These are phyloP conservation scores for Laterallus jamaicensis DNA, from an alignment of 2,113 vertebrate species.

Conservation along the genomic window DNA sequence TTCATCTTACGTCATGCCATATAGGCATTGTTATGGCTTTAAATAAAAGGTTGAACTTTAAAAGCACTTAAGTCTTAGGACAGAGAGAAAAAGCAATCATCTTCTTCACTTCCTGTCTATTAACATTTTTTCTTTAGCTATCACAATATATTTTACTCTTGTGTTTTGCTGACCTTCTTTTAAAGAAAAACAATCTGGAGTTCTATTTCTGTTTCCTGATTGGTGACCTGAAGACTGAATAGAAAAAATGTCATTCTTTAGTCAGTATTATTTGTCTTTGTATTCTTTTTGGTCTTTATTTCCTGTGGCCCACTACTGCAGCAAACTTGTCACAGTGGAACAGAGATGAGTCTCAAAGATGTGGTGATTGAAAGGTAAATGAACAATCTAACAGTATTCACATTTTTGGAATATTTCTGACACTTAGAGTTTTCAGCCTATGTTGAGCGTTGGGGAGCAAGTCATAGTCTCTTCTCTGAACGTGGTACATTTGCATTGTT, in stretches of 20 bases:
- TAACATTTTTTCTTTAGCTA: not conserved
- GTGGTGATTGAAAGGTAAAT: not conserved
- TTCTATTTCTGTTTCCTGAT: not conserved
- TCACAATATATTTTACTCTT: not conserved
- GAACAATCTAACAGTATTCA: not conserved
- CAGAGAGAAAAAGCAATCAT: not conserved
- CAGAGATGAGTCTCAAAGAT: not conserved
- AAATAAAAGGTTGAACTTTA: not conserved
- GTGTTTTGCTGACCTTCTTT: not conserved
- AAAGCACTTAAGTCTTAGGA: not conserved
- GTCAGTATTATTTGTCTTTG: not conserved
- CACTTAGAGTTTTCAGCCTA: not conserved
- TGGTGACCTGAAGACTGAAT: not conserved
- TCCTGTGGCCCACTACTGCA: not conserved
- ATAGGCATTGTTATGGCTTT: not conserved
- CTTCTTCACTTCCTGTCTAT: not conserved
- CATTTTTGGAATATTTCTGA: not conserved
- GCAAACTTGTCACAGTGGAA: not conserved
- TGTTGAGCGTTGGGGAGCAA: accelerated
- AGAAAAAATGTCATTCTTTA: not conserved
- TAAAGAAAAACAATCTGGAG: not conserved
- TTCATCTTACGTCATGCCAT: not conserved
- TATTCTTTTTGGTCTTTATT: accelerated
- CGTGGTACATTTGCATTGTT: not conserved
- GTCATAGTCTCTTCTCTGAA: not conserved